phyloP scores from a whole-genome alignment of 2,888 invertebrate species.

The Lottia scabra region DNA sequence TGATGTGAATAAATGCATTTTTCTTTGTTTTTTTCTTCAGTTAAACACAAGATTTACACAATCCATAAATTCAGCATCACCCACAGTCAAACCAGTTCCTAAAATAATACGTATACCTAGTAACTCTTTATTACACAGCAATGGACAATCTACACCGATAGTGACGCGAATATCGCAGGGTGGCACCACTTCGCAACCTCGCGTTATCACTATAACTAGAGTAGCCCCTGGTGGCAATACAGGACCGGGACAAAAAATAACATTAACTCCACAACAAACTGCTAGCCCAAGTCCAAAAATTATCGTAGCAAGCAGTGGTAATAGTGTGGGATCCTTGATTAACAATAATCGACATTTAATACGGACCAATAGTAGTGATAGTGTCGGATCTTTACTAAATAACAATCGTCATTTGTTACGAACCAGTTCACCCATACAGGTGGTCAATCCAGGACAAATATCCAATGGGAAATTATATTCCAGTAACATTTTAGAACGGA shows the following conservation, averaged over 20 bases:
- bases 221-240: constrained; percentile 10
- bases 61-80: constrained; percentile 5
- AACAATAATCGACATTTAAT: constrained; percentile 32
- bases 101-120: constrained; percentile 11
- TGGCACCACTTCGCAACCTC: constrained; percentile 14
- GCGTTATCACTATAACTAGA: constrained; percentile 20
- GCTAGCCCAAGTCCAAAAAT: constrained; percentile 22
- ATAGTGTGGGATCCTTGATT: constrained; percentile 20
- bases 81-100: constrained; percentile 13
- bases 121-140: constrained; percentile 3
- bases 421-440: constrained; percentile 34
- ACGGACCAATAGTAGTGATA: constrained; percentile 23
- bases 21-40: neutral
- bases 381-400: constrained; percentile 18
- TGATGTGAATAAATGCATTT: too few relatives aligned
- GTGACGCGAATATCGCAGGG: constrained; percentile 10
- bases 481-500: constrained; percentile 10
- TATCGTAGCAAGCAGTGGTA: constrained; percentile 27
- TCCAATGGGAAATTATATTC: constrained; percentile 33
- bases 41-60: neutral
- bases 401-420: constrained; percentile 33
- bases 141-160: constrained; percentile 4
- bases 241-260: constrained; percentile 1
- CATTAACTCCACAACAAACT: constrained; percentile 18
- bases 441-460: constrained; percentile 36